Evolutionary conservation across 2,113 vertebrate genomes (phyloP).

Genomic region (Albula glossodonta): DNA sequence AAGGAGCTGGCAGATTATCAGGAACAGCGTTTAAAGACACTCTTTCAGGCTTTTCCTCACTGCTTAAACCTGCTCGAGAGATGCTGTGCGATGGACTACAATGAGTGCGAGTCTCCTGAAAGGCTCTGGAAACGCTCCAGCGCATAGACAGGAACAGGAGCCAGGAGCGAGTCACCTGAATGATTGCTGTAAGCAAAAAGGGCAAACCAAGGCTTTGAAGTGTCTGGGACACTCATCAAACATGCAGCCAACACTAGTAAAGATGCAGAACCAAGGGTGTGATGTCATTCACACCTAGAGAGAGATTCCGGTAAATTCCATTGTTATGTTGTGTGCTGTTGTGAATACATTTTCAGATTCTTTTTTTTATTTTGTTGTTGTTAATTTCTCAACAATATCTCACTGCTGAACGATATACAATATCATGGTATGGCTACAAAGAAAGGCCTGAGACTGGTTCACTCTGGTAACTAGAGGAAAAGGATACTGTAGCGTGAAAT

Average conservation of each 20-base stretch:
- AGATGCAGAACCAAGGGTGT: neutral
- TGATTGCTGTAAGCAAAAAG: neutral
- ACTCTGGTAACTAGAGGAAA: constrained; percentile 62
- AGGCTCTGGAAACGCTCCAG: neutral
- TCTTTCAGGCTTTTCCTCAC: neutral
- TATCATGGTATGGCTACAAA: neutral
- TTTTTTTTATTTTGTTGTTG: constrained; percentile 26
- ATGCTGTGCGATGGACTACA: neutral
- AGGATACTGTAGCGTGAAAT: constrained; percentile 87
- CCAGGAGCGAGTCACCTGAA: too few relatives aligned
- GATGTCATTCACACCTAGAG: constrained; percentile 39
- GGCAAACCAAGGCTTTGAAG: neutral
- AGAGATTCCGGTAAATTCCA: constrained; percentile 49
- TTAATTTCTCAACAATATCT: constrained; percentile 33
- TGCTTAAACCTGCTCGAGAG: neutral
- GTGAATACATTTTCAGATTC: constrained; percentile 50
- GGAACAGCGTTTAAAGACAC: neutral
- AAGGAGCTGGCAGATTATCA: neutral
- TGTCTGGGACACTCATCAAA: neutral
- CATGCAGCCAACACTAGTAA: neutral
- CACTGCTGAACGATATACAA: constrained; percentile 31
- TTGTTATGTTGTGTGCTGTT: constrained; percentile 8
- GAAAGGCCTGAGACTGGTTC: constrained; percentile 41
- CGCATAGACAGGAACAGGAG: neutral
- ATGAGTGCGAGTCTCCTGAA: neutral